Percentiles rank a stretch among this genome's conserved stretches.
Conservation (phyloP, 2,888 invertebrate species). For the Xestia c-nigrum region DNA sequence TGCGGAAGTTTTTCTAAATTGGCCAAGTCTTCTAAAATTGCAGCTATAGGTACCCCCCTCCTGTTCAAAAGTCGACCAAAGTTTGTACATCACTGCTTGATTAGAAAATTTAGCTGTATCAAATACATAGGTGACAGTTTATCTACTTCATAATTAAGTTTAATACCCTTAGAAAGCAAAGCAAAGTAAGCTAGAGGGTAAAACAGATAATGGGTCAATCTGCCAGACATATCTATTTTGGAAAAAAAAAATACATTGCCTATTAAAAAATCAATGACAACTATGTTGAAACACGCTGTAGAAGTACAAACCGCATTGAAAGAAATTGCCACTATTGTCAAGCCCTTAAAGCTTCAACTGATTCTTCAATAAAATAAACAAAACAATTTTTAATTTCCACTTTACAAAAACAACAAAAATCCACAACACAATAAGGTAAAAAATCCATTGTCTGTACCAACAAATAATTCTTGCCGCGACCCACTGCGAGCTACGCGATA, state of each 20-base stretch:
- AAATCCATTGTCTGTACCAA: slow-evolving; percentile 56
- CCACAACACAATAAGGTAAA: slow-evolving; percentile 39
- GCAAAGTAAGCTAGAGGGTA: no score
- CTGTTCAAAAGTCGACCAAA: background rate
- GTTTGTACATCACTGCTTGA: background rate
- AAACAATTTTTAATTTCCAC: background rate
- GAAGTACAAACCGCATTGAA: background rate
- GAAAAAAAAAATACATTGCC: no score
- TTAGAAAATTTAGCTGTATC: background rate
- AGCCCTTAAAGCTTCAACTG: background rate
- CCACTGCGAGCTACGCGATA: slow-evolving; percentile 66
- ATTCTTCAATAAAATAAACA: background rate
- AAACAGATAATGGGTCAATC: background rate
- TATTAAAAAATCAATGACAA: background rate
- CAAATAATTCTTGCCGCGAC: slow-evolving; percentile 64
- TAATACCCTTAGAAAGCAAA: background rate
- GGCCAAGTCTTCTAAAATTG: background rate
- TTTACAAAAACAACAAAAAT: slow-evolving; percentile 14
- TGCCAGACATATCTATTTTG: background rate
- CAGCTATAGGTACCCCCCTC: background rate
- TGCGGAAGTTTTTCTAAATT: background rate
- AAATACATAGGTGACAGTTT: background rate
- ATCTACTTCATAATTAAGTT: background rate
- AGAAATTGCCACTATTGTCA: background rate
- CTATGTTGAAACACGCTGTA: background rate